phyloP scores from a whole-genome alignment of 2,113 vertebrate genomes.

The Candoia aspera region DNA sequence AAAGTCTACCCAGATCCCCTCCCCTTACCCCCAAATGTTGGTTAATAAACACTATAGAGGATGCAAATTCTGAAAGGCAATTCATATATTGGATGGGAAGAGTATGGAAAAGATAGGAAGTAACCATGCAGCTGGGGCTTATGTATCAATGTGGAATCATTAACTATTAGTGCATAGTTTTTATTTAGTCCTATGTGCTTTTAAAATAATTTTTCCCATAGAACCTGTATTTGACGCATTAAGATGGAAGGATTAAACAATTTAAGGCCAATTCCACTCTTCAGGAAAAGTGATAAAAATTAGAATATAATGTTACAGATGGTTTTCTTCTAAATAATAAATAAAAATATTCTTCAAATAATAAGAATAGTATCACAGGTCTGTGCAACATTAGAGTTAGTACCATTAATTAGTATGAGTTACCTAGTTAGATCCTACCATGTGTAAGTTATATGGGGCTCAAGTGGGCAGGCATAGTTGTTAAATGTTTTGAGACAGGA shows the following conservation, averaged over 20 bases:
- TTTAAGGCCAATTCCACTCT: background rate
- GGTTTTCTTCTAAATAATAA: background rate
- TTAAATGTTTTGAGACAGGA: background rate
- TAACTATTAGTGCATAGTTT: background rate
- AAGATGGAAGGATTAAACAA: background rate
- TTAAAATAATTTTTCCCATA: background rate
- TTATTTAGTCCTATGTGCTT: background rate
- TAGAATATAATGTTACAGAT: background rate
- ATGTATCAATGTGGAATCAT: constrained; percentile 1
- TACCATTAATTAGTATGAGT: background rate
- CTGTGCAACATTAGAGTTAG: background rate
- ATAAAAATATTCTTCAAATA: background rate
- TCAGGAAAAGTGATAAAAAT: background rate
- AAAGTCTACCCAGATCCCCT: constrained; percentile 29
- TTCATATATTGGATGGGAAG: constrained; percentile 20
- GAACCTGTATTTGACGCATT: background rate
- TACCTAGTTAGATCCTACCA: background rate
- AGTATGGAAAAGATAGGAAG: constrained; percentile 46
- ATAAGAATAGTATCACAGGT: background rate
- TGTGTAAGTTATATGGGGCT: background rate
- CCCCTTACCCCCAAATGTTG: constrained; percentile 50
- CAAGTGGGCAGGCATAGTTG: background rate
- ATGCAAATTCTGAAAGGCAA: constrained; percentile 49
- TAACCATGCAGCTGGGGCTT: constrained; percentile 33
- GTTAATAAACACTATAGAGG: constrained; percentile 39